phyloP scores from a whole-genome alignment of 2,797 vertebrate genomes.

The Malurus splendens region DNA sequence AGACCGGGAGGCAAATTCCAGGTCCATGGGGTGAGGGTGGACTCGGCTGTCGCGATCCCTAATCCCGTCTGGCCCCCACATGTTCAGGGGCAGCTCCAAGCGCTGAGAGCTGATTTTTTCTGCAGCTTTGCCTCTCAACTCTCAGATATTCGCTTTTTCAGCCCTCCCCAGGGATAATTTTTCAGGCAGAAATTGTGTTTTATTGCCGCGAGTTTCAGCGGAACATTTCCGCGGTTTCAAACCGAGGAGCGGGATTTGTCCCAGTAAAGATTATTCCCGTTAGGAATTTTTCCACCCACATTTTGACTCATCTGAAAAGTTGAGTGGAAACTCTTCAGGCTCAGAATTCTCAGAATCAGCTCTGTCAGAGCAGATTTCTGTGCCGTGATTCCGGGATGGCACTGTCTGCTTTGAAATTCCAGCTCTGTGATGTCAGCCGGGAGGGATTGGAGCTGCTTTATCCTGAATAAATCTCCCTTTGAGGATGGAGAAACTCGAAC shows the following conservation, averaged over 20 bases:
- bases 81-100: slow-evolving; percentile 11
- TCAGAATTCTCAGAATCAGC: not conserved
- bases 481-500: slow-evolving; percentile 17
- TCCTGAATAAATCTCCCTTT: slow-evolving; percentile 25
- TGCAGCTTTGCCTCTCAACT: slow-evolving; percentile 16
- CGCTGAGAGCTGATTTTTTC: slow-evolving; percentile 21
- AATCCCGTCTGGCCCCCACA: slow-evolving; percentile 6
- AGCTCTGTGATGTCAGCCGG: not conserved
- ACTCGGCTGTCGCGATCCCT: not conserved
- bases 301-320: not conserved
- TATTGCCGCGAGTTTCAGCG: not conserved
- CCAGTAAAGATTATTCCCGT: not conserved
- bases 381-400: not conserved
- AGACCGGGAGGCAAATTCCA: not conserved
- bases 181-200: slow-evolving; percentile 25
- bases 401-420: not conserved
- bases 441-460: not conserved
- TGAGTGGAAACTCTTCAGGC: not conserved
- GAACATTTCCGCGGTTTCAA: not conserved
- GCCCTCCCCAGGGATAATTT: slow-evolving; percentile 6
- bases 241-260: not conserved
- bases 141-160: not conserved
- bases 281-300: not conserved
- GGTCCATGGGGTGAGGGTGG: not conserved
- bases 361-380: not conserved